Base-by-base conservation (phyloP, 2,113 vertebrate species). In the Podocnemis expansa region DNA sequence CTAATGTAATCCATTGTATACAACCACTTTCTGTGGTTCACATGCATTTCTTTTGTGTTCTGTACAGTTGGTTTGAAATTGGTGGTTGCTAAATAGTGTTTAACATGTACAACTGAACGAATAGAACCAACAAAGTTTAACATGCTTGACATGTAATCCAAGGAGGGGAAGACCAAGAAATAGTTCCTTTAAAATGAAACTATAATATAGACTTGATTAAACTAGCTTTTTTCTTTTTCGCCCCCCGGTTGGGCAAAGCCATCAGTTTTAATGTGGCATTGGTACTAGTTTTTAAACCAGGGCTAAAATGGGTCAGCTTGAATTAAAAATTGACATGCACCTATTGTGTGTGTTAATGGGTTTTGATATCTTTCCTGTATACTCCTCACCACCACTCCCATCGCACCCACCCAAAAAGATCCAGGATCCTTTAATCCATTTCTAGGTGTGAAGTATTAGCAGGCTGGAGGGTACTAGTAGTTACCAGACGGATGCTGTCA, bases 401-500 rank as follows among this genome's bases (percentile, higher is more conserved):
- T 52, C 51, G 19, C 63, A 70, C 58, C 58, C n/a, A n/a, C 19
- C 31, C 12, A 16, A 67, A 67, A 70, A 70, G 63, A 70, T 22
- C 5, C 8, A 27, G 34, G 25, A 0, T 92, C 78, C 41, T 84
- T 56, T 73, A 67, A 76, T 70, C 73, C 24, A 0, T 45, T 5
- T 41, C 17, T 93, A 54, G 70, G 43, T 88, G 10, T 25, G n/a
- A 89, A 80, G 89, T 95, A 89, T 85, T 60, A 82, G 89, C 24
- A 1, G 86, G 95, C 93, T 79, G 45, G 87, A 94, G 89, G n/a
- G 95, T 45, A 85, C 88, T 90, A 84, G 97, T 97, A 96, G 95
- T 97, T 96, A 97, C 97, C 89, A 90, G 93, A 94, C 88, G 92
- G 97, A 97, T 97, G 96, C 94, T 98, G 98, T 98, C 97, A 97